Evolutionary conservation across 2,888 invertebrate genomes (phyloP), one percentile per base, ranked within the genome.

Genomic region (Macrosoma leucophasiata): DNA sequence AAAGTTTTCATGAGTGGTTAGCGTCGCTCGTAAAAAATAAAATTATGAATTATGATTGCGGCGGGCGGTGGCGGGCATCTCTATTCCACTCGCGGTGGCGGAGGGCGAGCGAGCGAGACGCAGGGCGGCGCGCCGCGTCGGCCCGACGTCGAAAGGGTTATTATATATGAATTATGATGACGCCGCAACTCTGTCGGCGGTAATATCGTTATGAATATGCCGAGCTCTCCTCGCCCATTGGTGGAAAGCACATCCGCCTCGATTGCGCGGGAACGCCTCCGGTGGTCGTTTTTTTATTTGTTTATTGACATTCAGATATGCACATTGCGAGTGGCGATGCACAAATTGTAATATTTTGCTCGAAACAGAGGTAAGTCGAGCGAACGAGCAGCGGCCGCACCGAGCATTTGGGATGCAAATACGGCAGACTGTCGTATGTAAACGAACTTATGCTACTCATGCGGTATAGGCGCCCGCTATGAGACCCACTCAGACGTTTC

Each of bases 171-270:
- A 78, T 84, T 84, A 85, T 85, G 84, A 85, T 71, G 81, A 78
- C 76, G 76, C 72, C 71, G 78, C 68, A 56, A 62, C 74, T 69
- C 71, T 74, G 79, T 56, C 78, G 74, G 67, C 81, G 70, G 84
- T 82, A 85, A 84, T 84, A 84, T 76, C 79, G 78, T 84, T 84
- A 85, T 85, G 85, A 85, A 84, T 85, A 85, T 84, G 77, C 78
- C 64, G 67, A 62, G 74, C 59, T 68, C 72, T 54, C 72, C 54
- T 68, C 81, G 69, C 78, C 70, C 71, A 84, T 85, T 84, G 85
- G 85, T 62, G 71, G 82, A 67, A 67, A 71, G 73, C 63, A 76
- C 70, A 74, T 74, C 77, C 79, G 81, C 78, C 78, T 81, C 69
- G 67, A 55, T 57, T 64, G 66, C 66, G 65, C 66, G 81, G 84